phyloP scores from a whole-genome alignment of 2,113 vertebrate genomes.

The Grallaria varia region DNA sequence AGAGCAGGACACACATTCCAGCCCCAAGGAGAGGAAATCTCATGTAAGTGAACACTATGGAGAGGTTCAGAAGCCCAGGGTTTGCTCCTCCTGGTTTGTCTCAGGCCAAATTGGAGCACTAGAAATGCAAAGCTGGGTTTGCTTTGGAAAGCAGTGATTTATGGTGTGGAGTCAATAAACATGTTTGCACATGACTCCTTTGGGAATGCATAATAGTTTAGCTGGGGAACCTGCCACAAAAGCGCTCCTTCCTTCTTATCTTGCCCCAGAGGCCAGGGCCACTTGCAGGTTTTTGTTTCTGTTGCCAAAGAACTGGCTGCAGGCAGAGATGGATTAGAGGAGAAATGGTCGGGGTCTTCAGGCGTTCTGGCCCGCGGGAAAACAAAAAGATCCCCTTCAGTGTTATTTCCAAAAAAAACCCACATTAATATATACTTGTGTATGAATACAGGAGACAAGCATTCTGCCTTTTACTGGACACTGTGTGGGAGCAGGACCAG shows the following conservation, averaged over 20 bases:
- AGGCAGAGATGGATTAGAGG: not conserved
- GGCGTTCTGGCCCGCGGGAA: slow-evolving; percentile 76
- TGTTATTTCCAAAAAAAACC: not conserved
- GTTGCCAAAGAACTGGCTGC: not conserved
- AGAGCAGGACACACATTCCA: not conserved
- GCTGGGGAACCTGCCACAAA: not conserved
- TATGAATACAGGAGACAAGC: not conserved
- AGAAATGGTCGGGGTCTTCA: not conserved
- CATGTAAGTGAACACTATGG: not conserved
- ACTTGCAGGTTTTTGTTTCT: not conserved
- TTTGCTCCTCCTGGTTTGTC: slow-evolving; percentile 9
- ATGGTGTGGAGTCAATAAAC: slow-evolving; percentile 13
- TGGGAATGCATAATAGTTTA: slow-evolving; percentile 35
- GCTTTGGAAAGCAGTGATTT: slow-evolving; percentile 50
- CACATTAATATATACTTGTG: not conserved
- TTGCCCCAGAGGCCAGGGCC: slow-evolving; percentile 23
- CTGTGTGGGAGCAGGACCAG: not conserved
- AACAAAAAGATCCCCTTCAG: not conserved
- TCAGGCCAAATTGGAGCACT: slow-evolving; percentile 26
- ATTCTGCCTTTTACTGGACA: not conserved
- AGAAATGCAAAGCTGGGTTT: not conserved
- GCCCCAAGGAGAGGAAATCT: not conserved
- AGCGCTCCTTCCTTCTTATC: slow-evolving; percentile 39
- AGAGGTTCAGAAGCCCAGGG: not conserved
- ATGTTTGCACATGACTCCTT: slow-evolving; percentile 58